phyloP scores from a whole-genome alignment of 2,797 vertebrate genomes.

The Stomatorhinus walkeri region DNA sequence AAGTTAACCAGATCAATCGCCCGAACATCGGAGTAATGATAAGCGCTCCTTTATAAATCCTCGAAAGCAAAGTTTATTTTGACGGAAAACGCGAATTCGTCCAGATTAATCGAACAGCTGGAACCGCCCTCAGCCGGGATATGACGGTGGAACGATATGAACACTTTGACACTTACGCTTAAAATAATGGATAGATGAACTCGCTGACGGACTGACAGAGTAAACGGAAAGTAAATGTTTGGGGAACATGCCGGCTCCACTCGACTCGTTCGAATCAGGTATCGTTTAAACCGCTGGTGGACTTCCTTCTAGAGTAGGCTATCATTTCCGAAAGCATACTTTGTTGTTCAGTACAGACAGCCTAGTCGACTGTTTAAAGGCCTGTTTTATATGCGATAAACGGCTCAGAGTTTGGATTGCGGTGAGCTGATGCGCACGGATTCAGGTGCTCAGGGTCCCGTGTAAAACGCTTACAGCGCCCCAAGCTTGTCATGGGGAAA shows the following conservation, averaged over 20 bases:
- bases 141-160: constrained; percentile 23
- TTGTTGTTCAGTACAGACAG: background rate
- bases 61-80: constrained; percentile 21
- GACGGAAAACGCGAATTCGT: constrained; percentile 20
- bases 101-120: background rate
- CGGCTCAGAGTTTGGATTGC: background rate
- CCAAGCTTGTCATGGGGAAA: background rate
- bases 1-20: background rate
- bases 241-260: background rate
- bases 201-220: background rate
- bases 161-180: background rate
- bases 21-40: constrained; percentile 17
- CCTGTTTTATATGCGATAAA: background rate
- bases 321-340: background rate
- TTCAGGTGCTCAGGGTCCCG: background rate
- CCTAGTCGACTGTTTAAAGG: background rate
- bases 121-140: constrained; percentile 23
- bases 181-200: background rate
- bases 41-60: constrained; percentile 17
- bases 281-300: background rate
- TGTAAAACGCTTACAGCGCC: background rate
- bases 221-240: background rate
- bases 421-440: background rate
- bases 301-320: background rate
- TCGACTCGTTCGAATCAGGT: background rate